A percentile compares a stretch with the other conserved stretches of the same genome.
phyloP scores from a whole-genome alignment of 2,113 vertebrate species.

The Pagrus major region DNA sequence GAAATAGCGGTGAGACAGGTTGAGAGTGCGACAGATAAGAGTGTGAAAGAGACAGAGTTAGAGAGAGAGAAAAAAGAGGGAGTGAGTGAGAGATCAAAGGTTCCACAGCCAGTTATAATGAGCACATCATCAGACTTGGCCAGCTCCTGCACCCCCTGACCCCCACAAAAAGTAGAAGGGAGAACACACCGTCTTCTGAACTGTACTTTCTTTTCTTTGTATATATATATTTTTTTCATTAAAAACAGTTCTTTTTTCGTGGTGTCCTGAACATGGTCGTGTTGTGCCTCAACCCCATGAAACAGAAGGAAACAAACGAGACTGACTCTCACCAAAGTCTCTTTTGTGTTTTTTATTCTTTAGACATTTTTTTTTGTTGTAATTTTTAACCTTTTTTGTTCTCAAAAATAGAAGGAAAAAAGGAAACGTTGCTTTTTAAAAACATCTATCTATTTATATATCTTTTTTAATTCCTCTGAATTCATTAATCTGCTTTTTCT shows the following conservation, averaged over 20 bases:
- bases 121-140: constrained; percentile 71
- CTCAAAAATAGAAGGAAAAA: constrained; percentile 94
- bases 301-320: constrained; percentile 79
- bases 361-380: constrained; percentile 76
- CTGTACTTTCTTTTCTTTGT: constrained; percentile 71
- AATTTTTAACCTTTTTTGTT: constrained; percentile 84
- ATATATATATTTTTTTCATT: constrained; percentile 62
- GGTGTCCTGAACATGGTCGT: constrained; percentile 82
- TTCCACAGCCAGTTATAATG: constrained; percentile 72
- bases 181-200: constrained; percentile 81
- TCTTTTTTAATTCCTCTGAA: constrained; percentile 77
- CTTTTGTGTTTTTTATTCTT: constrained; percentile 82
- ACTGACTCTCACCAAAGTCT: constrained; percentile 80
- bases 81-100: constrained; percentile 74
- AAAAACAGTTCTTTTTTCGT: constrained; percentile 79
- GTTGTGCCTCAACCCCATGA: constrained; percentile 82
- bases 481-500: constrained; percentile 81
- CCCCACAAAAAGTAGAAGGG: constrained; percentile 69
- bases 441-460: constrained; percentile 86
- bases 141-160: constrained; percentile 61
- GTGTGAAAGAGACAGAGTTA: constrained; percentile 67
- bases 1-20: constrained; percentile 83
- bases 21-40: constrained; percentile 76
- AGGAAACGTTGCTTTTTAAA: constrained; percentile 86
- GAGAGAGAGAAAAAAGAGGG: constrained; percentile 58